Conservation (phyloP, 2,797 vertebrate genomes). For the Thaleichthys pacificus region DNA sequence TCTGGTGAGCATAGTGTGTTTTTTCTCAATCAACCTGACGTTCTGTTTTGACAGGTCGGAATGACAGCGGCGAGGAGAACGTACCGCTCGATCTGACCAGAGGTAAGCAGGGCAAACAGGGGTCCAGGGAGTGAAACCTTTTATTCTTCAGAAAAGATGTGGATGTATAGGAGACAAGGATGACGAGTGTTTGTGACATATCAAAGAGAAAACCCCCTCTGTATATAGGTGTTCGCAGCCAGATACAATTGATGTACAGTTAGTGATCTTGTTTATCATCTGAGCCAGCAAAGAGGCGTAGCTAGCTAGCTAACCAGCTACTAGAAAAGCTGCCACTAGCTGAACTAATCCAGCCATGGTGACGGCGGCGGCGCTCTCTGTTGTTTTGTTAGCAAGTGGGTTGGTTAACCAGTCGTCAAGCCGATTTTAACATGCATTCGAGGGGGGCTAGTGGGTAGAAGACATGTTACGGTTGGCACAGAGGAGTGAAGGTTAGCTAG, state of each 20-base stretch:
- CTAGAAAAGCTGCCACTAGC: conserved; percentile 58
- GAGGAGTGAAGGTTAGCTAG: no score
- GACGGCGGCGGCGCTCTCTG: conserved; percentile 42
- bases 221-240: background rate
- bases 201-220: background rate
- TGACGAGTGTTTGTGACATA: background rate
- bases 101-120: conserved; percentile 82
- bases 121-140: conserved; percentile 62
- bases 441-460: no score
- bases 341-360: conserved; percentile 65
- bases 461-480: no score
- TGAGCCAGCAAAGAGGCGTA: conserved; percentile 41
- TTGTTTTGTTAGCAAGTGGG: conserved; percentile 64
- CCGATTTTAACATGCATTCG: background rate
- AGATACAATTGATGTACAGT: background rate
- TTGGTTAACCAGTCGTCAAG: conserved; percentile 34
- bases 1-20: conserved; percentile 13
- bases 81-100: conserved; percentile 96
- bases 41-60: conserved; percentile 86
- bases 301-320: conserved; percentile 62
- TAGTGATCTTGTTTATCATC: background rate
- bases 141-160: conserved; percentile 65
- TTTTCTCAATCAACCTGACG: conserved; percentile 25
- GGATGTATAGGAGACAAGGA: background rate
- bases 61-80: conserved; percentile 99